Conservation (phyloP, 2,888 invertebrate species). For the Theristus sp. region DNA sequence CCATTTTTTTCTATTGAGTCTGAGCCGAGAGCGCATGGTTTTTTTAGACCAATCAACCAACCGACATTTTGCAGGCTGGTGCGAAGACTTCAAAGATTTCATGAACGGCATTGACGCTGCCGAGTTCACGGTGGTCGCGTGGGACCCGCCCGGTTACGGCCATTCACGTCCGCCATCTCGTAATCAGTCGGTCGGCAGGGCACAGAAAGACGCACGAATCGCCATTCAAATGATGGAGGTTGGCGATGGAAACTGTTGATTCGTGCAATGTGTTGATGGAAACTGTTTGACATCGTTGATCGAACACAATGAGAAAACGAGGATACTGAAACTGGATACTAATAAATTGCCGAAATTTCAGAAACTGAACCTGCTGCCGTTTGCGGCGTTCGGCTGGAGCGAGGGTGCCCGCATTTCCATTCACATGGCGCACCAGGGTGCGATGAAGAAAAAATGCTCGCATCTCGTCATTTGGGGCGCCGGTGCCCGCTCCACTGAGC, state of each 20-base stretch:
- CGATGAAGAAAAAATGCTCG: conserved; percentile 34
- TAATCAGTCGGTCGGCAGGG: conserved; percentile 50
- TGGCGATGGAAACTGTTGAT: no score
- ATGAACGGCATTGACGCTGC: conserved; percentile 37
- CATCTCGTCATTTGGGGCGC: conserved; percentile 60
- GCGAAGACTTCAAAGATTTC: not conserved
- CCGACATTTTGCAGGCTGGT: not conserved
- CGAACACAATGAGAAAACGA: no score
- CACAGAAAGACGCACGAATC: conserved; percentile 51
- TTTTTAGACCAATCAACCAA: no score
- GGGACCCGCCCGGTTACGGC: conserved; percentile 67
- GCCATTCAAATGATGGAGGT: conserved; percentile 54
- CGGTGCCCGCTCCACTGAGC: conserved; percentile 51
- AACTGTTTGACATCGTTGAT: no score
- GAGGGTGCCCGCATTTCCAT: conserved; percentile 66
- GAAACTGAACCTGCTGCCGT: conserved; percentile 46
- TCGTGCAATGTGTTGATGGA: no score
- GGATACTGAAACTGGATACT: no score
- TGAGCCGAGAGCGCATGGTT: no score
- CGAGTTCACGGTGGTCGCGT: conserved; percentile 27
- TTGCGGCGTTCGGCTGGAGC: conserved; percentile 68
- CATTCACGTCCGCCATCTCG: conserved; percentile 57
- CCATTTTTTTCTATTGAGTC: no score
- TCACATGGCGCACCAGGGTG: conserved; percentile 48
- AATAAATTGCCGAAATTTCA: no score